These are phyloP conservation scores for Drosophila willistoni DNA, from an alignment of 1,140 invertebrate genomes.

Conservation along the genomic window DNA sequence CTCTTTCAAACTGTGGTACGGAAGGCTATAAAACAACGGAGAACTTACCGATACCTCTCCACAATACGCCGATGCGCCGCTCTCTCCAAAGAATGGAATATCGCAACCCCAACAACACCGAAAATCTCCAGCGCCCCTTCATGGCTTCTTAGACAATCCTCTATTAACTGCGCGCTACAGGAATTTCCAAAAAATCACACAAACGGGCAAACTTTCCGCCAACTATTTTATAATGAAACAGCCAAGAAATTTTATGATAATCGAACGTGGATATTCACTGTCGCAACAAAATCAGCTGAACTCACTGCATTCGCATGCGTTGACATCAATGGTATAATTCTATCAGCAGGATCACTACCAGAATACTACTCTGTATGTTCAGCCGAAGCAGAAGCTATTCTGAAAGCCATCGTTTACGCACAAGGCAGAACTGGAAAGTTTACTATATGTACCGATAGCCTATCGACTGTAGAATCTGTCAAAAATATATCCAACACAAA, in stretches of 20 bases:
- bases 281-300: constrained; percentile 18
- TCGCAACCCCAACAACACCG: constrained; percentile 6
- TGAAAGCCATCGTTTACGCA: constrained; percentile 13
- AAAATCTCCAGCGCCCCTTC: constrained; percentile 2
- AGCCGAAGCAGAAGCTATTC: constrained; percentile 17
- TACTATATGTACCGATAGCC: constrained; percentile 23
- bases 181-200: constrained; percentile 17
- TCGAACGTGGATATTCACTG: constrained; percentile 19
- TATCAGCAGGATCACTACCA: constrained; percentile 22
- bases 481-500: not conserved
- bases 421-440: constrained; percentile 12
- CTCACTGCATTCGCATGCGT: constrained; percentile 17
- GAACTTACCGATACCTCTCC: constrained; percentile 16
- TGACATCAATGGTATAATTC: constrained; percentile 21
- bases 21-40: constrained; percentile 16
- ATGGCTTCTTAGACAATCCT: constrained; percentile 17
- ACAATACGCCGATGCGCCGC: constrained; percentile 11
- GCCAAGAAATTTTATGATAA: constrained; percentile 15
- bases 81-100: constrained; percentile 15
- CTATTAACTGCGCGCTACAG: constrained; percentile 17
- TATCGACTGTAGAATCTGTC: constrained; percentile 7
- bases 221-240: constrained; percentile 16
- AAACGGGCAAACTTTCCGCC: constrained; percentile 17
- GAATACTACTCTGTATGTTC: too few relatives aligned
- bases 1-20: constrained; percentile 10